Percentiles rank a stretch among this genome's conserved stretches.
These are phyloP conservation scores for Botia almorhae DNA, from an alignment of 2,797 vertebrate genomes.

Conservation along the genomic window DNA sequence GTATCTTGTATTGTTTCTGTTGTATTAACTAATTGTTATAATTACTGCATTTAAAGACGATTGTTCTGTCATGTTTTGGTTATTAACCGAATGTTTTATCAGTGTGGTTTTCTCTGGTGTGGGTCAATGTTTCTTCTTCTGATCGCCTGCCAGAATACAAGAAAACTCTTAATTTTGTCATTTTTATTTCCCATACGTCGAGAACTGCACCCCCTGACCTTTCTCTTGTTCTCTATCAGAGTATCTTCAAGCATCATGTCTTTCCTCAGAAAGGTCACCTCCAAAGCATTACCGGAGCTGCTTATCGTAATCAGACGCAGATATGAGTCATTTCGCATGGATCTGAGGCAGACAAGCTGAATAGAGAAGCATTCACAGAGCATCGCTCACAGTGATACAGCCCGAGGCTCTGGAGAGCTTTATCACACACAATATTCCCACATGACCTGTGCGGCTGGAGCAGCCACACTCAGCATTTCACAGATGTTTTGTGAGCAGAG, in stretches of 20 bases:
- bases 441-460: slow-evolving; percentile 15
- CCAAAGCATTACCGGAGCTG: slow-evolving; percentile 24
- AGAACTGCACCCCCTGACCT: slow-evolving; percentile 27
- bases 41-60: too few species aligned
- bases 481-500: slow-evolving; percentile 34
- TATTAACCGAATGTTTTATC: not conserved
- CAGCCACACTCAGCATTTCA: slow-evolving; percentile 15
- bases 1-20: too few species aligned
- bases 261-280: slow-evolving; percentile 21
- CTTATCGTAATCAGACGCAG: slow-evolving; percentile 50
- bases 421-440: slow-evolving; percentile 33
- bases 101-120: not conserved
- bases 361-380: slow-evolving; percentile 31
- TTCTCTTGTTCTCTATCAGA: slow-evolving; percentile 33
- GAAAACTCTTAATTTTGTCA: not conserved
- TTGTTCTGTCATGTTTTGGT: too few species aligned
- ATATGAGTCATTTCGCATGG: slow-evolving; percentile 52
- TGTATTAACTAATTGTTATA: not conserved
- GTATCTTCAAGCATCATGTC: slow-evolving; percentile 16
- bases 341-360: slow-evolving; percentile 31
- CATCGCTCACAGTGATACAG: slow-evolving; percentile 17
- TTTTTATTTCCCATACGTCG: slow-evolving; percentile 24
- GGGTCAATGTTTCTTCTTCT: not conserved
- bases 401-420: slow-evolving; percentile 26
- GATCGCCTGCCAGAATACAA: not conserved